Evolutionary conservation across 2,888 invertebrate genomes (phyloP).

Genomic region (Monoplex corrugatus): DNA sequence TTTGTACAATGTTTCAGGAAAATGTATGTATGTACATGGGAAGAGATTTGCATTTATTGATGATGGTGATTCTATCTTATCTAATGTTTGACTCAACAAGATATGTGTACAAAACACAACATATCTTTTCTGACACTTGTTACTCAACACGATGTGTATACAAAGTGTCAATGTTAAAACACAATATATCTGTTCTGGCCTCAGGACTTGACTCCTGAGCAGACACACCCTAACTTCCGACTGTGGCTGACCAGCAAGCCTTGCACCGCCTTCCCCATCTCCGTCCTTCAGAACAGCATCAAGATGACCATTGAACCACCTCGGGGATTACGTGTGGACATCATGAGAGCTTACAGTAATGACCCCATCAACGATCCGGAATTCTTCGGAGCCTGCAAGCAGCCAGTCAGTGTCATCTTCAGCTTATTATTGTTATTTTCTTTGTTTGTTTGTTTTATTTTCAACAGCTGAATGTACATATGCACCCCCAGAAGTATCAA

Average conservation of each 20-base stretch:
- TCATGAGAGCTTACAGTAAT: constrained; percentile 85
- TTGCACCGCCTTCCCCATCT: constrained; percentile 81
- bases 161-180: too few relatives aligned
- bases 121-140: too few relatives aligned
- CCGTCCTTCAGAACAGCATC: constrained; percentile 82
- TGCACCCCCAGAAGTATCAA: too few relatives aligned
- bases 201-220: constrained; percentile 81
- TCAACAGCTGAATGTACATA: too few relatives aligned
- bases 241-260: constrained; percentile 83
- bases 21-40: too few relatives aligned
- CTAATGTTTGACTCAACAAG: too few relatives aligned
- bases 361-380: constrained; percentile 94
- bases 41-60: too few relatives aligned
- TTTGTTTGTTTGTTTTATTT: too few relatives aligned
- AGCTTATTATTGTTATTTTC: neutral
- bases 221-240: constrained; percentile 82
- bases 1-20: too few relatives aligned
- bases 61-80: too few relatives aligned
- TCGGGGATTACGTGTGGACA: constrained; percentile 82
- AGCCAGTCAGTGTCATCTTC: constrained; percentile 69
- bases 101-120: too few relatives aligned
- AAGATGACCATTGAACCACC: constrained; percentile 83
- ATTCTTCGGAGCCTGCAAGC: constrained; percentile 86
- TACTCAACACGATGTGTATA: too few relatives aligned
- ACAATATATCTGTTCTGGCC: constrained; percentile 5